Evolutionary conservation across 2,113 vertebrate species (phyloP).

Genomic region (Pyxicephalus adspersus): DNA sequence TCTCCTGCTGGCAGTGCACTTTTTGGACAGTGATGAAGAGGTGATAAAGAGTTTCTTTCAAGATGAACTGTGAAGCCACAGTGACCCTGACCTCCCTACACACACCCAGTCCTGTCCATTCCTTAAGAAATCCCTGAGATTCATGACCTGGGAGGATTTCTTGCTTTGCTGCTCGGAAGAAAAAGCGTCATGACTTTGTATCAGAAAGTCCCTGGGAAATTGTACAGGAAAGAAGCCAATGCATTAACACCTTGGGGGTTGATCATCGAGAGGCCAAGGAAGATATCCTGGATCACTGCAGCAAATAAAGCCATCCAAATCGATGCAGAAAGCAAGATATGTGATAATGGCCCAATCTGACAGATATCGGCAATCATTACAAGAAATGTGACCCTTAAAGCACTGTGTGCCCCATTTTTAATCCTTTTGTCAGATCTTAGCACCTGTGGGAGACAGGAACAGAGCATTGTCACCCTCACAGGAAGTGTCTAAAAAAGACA

Average conservation of each 20-base stretch:
- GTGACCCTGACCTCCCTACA: constrained; percentile 65
- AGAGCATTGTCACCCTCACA: no score
- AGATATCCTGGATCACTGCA: background rate
- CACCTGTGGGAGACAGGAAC: no score
- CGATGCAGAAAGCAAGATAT: fast-evolving
- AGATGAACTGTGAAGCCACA: constrained; percentile 65
- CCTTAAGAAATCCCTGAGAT: constrained; percentile 67
- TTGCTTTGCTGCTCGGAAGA: constrained; percentile 77
- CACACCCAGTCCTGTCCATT: constrained; percentile 67
- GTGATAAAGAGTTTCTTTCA: constrained; percentile 82
- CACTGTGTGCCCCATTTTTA: no score
- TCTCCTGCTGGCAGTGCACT: constrained; percentile 80
- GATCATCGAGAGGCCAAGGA: background rate
- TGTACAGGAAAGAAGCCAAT: constrained; percentile 58
- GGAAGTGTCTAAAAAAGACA: no score
- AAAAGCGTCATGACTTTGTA: constrained; percentile 72
- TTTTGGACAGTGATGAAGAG: constrained; percentile 84
- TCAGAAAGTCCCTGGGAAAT: constrained; percentile 59
- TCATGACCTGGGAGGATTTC: constrained; percentile 63
- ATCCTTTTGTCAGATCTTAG: no score
- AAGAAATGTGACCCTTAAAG: no score
- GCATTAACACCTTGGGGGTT: constrained; percentile 40
- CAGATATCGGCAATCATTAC: no score
- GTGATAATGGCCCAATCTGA: no score
- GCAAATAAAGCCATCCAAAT: background rate